Base-by-base conservation (phyloP, 1,140 invertebrate species). In the Ips typographus region DNA sequence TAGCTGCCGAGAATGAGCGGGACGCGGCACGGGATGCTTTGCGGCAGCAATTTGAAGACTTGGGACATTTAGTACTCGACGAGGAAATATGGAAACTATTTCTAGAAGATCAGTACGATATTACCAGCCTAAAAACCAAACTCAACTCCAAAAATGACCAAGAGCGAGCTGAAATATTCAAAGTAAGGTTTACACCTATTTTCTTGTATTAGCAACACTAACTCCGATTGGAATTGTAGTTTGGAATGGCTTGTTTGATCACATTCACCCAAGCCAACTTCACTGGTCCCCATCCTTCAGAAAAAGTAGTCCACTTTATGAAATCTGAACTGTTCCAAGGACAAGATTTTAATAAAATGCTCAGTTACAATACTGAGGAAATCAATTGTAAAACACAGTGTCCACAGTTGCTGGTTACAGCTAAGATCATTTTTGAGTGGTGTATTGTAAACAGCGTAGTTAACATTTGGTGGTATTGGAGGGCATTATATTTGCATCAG, bases 201-300 rank as follows among this genome's bases (percentile, higher is more conserved):
- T 22, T 22, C 0, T 49, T 49, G 6, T 3, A 3, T 49, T 49
- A 22, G 44, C 3, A 49, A 49, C 7, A 49, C 22, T 49, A 49
- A 49, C 22, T 8, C 7, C 44, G 2, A 49, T 49, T 49, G 3
- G 22, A 49, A 2, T 2, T 2, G 63, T 64, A 70, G 39, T 80
- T 84, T 71, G 88, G 84, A 22, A 80, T 89, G 53, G 80, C 87
- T 8, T 84, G 86, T 67, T 79, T 94, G 7, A 83, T 91, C 61
- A 82, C 84, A 47, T 95, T 94, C 83, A 85, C 92, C 66, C 90
- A 94, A 80, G 84, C 83, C 44, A 96, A 95, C 81, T 95, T 91
- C 84, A 89, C 88, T 65, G 90, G 93, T 5, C 90, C 91, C n/a
- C 78, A 84, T 41, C 74, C 80, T 70, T 53, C 44, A 68, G 74